phyloP scores from a whole-genome alignment of 2,113 vertebrate species.

The Phalacrocorax carbo region DNA sequence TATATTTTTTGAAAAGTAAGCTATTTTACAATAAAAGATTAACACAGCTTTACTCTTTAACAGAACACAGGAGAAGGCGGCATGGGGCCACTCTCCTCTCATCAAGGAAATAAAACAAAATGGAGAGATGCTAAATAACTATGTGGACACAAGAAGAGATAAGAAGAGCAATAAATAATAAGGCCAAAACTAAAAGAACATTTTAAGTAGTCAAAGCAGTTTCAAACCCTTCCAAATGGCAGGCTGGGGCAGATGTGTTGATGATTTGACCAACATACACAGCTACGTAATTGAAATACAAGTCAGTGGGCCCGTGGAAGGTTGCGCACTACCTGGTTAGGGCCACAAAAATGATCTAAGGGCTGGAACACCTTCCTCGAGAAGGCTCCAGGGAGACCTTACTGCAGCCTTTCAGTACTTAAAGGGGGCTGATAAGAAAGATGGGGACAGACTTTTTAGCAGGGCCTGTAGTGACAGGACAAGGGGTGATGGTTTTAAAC shows the following conservation, averaged over 20 bases:
- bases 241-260: rapidly evolving
- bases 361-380: not conserved
- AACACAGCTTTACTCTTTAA: not conserved
- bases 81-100: not conserved
- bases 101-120: not conserved
- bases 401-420: not conserved
- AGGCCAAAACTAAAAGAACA: not conserved
- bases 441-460: not conserved
- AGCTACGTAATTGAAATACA: not conserved
- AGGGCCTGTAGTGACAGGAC: not conserved
- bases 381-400: rapidly evolving
- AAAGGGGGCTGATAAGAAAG: not conserved
- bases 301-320: not conserved
- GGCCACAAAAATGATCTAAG: not conserved
- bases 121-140: not conserved
- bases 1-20: not conserved
- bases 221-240: not conserved
- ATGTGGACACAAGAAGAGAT: not conserved
- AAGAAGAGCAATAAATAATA: not conserved
- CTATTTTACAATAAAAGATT: not conserved
- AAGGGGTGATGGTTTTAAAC: not conserved
- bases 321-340: not conserved
- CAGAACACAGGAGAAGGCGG: not conserved
- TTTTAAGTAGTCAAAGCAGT: not conserved
- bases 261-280: not conserved